Evolutionary conservation across 1,140 invertebrate genomes (phyloP).

Genomic region (Elysia chlorotica): DNA sequence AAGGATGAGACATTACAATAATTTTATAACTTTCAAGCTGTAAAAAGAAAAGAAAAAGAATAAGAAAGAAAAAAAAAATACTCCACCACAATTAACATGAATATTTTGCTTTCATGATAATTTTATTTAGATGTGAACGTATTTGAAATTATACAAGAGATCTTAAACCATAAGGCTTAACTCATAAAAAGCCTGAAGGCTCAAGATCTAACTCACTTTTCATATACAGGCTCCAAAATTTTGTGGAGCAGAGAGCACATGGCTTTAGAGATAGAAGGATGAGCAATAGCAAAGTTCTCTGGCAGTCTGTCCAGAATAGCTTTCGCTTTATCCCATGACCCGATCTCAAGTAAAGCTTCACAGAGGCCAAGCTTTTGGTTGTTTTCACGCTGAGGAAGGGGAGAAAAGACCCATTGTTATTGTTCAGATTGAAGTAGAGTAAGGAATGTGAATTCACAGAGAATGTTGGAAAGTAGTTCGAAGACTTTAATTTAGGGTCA

Average conservation of each 20-base stretch:
- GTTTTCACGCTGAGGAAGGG: slow-evolving; percentile 54
- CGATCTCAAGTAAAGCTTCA: slow-evolving; percentile 85
- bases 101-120: too few species aligned
- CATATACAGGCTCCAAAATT: slow-evolving; percentile 87
- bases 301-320: slow-evolving; percentile 81
- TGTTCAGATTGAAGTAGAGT: too few species aligned
- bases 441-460: too few species aligned
- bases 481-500: too few species aligned
- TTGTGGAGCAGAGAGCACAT: slow-evolving; percentile 82
- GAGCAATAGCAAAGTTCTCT: slow-evolving; percentile 77
- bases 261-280: slow-evolving; percentile 78
- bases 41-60: too few species aligned
- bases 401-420: neutral
- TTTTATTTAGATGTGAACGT: too few species aligned
- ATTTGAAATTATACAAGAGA: too few species aligned
- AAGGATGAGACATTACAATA: too few species aligned
- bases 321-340: slow-evolving; percentile 86
- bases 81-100: too few species aligned
- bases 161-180: neutral
- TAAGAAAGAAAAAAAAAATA: too few species aligned
- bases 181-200: too few species aligned
- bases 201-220: slow-evolving; percentile 68
- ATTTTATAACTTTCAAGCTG: neutral
- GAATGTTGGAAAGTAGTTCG: too few species aligned
- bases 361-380: slow-evolving; percentile 95